Percentiles rank a stretch among this genome's conserved stretches.
phyloP scores from a whole-genome alignment of 2,888 invertebrate genomes.

The Lasioglossum morio region DNA sequence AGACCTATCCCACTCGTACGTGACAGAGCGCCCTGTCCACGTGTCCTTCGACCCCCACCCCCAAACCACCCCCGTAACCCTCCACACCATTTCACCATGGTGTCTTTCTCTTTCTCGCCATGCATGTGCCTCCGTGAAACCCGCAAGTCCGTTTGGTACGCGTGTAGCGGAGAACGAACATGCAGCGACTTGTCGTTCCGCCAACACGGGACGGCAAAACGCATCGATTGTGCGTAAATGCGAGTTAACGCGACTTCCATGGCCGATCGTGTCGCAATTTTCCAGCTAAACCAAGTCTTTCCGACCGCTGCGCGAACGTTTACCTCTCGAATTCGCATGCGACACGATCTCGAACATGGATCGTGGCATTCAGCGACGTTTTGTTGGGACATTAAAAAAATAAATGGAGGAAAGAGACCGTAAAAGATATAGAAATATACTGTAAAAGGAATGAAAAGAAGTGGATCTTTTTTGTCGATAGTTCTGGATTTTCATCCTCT shows the following conservation, averaged over 20 bases:
- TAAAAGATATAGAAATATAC: not conserved
- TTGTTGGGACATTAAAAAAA: not conserved
- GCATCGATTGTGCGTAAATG: constrained; percentile 77
- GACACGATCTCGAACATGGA: not conserved
- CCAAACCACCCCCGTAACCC: constrained; percentile 7
- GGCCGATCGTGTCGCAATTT: constrained; percentile 60
- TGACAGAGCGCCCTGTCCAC: constrained; percentile 78
- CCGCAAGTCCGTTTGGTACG: constrained; percentile 43
- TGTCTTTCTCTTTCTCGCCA: constrained; percentile 22
- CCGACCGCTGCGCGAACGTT: constrained; percentile 11
- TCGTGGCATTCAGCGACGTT: not conserved
- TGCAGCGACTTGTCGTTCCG: constrained; percentile 32
- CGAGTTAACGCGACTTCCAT: constrained; percentile 60
- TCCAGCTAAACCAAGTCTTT: constrained; percentile 50
- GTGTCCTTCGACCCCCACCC: constrained; percentile 49
- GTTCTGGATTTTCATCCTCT: too few relatives aligned
- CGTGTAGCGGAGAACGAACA: constrained; percentile 22
- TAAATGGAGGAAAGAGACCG: fast-evolving
- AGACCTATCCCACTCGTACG: constrained; percentile 82
- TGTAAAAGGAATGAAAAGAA: not conserved
- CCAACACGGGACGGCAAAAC: constrained; percentile 55
- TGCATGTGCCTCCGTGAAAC: constrained; percentile 25
- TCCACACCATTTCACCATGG: constrained; percentile 4
- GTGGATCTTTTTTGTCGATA: too few relatives aligned
- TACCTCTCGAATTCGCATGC: constrained; percentile 5